A percentile compares a stretch with the other conserved stretches of the same genome.
Evolutionary conservation across 2,113 vertebrate species (phyloP).

Genomic region (Electrona antarctica): DNA sequence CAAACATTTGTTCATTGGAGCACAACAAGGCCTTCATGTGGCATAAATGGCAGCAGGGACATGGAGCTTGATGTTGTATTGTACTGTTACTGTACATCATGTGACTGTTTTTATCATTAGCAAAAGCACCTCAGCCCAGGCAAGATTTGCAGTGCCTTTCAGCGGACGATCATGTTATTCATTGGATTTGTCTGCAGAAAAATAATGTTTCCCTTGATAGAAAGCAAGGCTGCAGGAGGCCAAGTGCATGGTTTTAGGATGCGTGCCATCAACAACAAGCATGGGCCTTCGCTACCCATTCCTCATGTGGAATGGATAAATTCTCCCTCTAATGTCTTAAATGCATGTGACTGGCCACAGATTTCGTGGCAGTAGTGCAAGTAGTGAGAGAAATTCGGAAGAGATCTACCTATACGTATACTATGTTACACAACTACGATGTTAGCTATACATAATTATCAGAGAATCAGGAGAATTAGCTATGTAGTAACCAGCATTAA

Average conservation of each 20-base stretch:
- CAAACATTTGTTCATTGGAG: constrained; percentile 11
- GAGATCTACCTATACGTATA: constrained; percentile 28
- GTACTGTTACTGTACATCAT: background rate
- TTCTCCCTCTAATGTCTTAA: constrained; percentile 58
- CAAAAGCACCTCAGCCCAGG: constrained; percentile 34
- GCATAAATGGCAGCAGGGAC: background rate
- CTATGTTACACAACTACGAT: constrained; percentile 17
- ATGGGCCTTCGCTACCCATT: constrained; percentile 44
- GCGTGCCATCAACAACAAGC: constrained; percentile 79
- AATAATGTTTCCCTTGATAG: constrained; percentile 68
- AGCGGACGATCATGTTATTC: constrained; percentile 69
- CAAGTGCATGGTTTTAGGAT: constrained; percentile 77
- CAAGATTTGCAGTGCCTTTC: constrained; percentile 73
- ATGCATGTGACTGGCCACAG: constrained; percentile 43
- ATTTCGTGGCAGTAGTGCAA: constrained; percentile 43
- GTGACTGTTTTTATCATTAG: constrained; percentile 48
- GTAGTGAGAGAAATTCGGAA: constrained; percentile 54
- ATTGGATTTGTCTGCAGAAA: constrained; percentile 71
- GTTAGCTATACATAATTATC: constrained; percentile 27
- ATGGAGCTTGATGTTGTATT: constrained; percentile 30
- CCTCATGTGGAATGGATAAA: constrained; percentile 69
- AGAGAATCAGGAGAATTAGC: constrained; percentile 26
- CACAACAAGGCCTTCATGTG: background rate
- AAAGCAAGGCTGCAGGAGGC: constrained; percentile 60
- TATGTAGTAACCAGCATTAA: background rate